Conservation (phyloP, 1,140 invertebrate species). For the Heliconius congener region DNA sequence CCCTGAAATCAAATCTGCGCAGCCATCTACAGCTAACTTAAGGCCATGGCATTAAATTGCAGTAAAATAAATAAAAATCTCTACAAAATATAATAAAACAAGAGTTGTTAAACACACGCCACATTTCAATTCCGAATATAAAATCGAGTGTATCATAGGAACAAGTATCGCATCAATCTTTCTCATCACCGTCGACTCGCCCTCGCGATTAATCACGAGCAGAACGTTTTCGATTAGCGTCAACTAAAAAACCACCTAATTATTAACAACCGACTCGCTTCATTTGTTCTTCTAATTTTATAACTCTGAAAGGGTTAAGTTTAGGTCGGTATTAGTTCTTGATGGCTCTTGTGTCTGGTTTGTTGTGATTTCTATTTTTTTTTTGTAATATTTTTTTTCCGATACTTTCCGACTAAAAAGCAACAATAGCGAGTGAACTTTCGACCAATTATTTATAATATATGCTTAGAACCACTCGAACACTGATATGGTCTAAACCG, state of each 20-base stretch:
- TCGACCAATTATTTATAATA: background rate
- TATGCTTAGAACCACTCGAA: background rate
- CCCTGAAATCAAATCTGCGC: no score
- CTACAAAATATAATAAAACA: background rate
- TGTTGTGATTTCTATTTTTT: background rate
- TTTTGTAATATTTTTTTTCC: no score
- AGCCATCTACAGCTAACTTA: no score
- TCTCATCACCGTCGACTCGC: conserved; percentile 60
- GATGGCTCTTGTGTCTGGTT: background rate
- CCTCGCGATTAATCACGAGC: conserved; percentile 66
- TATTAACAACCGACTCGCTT: conserved; percentile 49
- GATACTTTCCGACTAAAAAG: no score
- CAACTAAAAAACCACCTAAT: conserved; percentile 59
- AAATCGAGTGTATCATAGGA: conserved; percentile 9
- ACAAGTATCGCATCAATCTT: conserved; percentile 60
- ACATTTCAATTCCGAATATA: background rate
- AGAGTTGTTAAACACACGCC: background rate
- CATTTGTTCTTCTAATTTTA: conserved; percentile 35
- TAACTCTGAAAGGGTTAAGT: background rate
- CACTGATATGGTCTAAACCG: background rate
- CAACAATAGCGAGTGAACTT: background rate
- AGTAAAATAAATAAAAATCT: background rate
- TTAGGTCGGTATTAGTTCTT: conserved; percentile 1
- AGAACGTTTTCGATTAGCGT: conserved; percentile 75
- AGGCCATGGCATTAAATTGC: no score